These are phyloP conservation scores for Gastrophysa polygoni DNA, from an alignment of 2,888 invertebrate species.

Conservation along the genomic window DNA sequence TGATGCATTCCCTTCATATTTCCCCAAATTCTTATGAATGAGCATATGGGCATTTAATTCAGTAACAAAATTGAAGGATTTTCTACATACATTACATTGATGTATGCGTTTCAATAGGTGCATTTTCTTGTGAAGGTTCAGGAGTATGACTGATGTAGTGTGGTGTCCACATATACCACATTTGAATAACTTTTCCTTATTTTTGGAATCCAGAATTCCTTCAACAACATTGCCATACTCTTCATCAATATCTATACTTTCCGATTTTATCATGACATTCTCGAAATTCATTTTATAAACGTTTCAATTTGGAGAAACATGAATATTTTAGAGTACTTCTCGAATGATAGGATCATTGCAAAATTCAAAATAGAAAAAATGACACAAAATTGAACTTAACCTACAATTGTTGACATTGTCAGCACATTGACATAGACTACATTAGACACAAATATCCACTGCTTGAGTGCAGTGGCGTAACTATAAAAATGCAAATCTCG, in stretches of 20 bases:
- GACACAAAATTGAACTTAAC: too few relatives aligned
- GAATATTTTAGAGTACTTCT: too few relatives aligned
- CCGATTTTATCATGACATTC: slow-evolving; percentile 17
- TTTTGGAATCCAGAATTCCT: background rate
- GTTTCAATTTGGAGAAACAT: too few relatives aligned
- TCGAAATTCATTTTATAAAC: slow-evolving; percentile 25
- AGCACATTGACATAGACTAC: too few relatives aligned
- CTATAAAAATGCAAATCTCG: too few relatives aligned
- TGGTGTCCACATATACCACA: slow-evolving; percentile 29
- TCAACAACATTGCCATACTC: slow-evolving; percentile 11
- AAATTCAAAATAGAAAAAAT: too few relatives aligned
- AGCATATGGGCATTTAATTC: slow-evolving; percentile 22
- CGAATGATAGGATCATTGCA: too few relatives aligned
- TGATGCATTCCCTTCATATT: background rate
- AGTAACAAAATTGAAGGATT: slow-evolving; percentile 22
- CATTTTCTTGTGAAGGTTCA: slow-evolving; percentile 26
- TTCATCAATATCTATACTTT: slow-evolving; percentile 11
- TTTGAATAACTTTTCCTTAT: slow-evolving; percentile 16
- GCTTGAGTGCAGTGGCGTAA: too few relatives aligned
- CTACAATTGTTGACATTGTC: too few relatives aligned
- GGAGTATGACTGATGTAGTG: slow-evolving; percentile 19
- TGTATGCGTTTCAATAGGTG: slow-evolving; percentile 23
- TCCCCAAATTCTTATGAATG: slow-evolving; percentile 8
- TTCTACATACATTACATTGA: slow-evolving; percentile 19
- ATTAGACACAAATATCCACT: too few relatives aligned